Base-by-base conservation (phyloP, 2,113 vertebrate genomes). In the Pseudopodoces humilis region DNA sequence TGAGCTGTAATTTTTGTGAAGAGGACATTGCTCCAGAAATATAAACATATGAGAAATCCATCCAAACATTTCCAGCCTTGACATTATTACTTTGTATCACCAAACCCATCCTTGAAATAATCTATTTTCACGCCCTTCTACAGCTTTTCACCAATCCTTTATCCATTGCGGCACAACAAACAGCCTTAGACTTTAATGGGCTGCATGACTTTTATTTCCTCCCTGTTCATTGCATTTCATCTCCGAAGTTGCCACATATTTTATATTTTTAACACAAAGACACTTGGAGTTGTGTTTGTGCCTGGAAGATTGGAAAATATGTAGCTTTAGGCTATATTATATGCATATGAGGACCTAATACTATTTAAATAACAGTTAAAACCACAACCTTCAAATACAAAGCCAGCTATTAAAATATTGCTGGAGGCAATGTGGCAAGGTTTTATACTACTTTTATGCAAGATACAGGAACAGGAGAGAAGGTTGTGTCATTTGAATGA, bases 281-380 rank as follows among this genome's bases (percentile, higher is more conserved):
- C 83, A 59, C 74, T 93, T 92, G 46, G 82, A 96, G 82, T 79
- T 82, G 65, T 85, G 65, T 93, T 60, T 91, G 47, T 90, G 82
- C 82, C 95, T 92, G 82, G 56, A 92, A 95, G 80, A 96, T 10
- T 63, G 47, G 58, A 79, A 87, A 86, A 87, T 56, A 81, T 88
- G 71, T 79, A 69, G 50, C 92, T 89, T 94, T 58, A 72, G 55
- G 86, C 82, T 41, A 83, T 58, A 94, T 59, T 74, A 92, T 96
- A 96, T 97, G 95, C 96, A 95, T 96, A 96, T 88, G 80, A 97
- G 70, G 76, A 84, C 94, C 89, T 97, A 97, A 97, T 97, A 92
- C 76, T 78, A 96, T 96, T 97, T 96, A 97, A 97, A 81, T 94
- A 96, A 96, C 86, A 96, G 95, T 96, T 97, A 96, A 97, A 97